A percentile compares a stretch with the other conserved stretches of the same genome.
Evolutionary conservation across 2,797 vertebrate species (phyloP).

Genomic region (Spea hammondii): DNA sequence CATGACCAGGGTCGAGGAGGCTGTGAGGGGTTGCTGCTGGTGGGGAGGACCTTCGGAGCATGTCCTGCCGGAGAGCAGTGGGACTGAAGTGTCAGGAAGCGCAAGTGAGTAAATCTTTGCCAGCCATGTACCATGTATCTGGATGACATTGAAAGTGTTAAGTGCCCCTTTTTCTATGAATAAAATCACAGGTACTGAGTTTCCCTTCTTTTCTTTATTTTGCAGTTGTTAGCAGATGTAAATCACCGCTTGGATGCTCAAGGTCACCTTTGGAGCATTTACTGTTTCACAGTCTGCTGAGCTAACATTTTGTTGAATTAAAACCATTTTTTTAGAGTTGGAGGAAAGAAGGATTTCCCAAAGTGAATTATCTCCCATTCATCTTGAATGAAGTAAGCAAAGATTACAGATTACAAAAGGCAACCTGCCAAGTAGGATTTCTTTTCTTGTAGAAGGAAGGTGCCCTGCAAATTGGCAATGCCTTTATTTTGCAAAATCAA

Average conservation of each 20-base stretch:
- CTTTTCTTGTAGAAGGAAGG: slow-evolving; percentile 47
- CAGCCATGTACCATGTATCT: too few relatives aligned
- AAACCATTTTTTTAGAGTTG: slow-evolving; percentile 39
- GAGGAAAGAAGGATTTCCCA: slow-evolving; percentile 36
- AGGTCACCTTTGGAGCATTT: slow-evolving; percentile 38
- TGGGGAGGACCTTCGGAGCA: too few relatives aligned
- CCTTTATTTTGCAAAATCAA: slow-evolving; percentile 1
- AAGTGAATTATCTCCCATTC: slow-evolving; percentile 43
- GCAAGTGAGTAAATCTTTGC: too few relatives aligned
- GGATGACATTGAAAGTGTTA: too few relatives aligned
- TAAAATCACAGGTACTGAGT: too few relatives aligned
- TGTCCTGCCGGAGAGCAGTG: too few relatives aligned
- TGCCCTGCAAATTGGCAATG: slow-evolving; percentile 14
- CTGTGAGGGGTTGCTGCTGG: too few relatives aligned
- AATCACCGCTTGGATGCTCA: slow-evolving; percentile 14
- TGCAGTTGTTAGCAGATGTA: slow-evolving; percentile 14
- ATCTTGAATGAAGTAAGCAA: slow-evolving; percentile 37
- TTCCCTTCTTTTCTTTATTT: slow-evolving; percentile 26
- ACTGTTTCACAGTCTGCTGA: slow-evolving; percentile 40
- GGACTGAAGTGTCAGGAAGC: too few relatives aligned
- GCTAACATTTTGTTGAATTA: slow-evolving; percentile 22
- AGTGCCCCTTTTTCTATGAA: too few relatives aligned
- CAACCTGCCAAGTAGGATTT: slow-evolving; percentile 44
- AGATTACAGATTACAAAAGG: slow-evolving; percentile 52
- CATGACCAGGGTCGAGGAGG: too few relatives aligned